Evolutionary conservation across 2,888 invertebrate genomes (phyloP), one percentile per base, ranked within the genome.

Genomic region (Endomychus coccineus): DNA sequence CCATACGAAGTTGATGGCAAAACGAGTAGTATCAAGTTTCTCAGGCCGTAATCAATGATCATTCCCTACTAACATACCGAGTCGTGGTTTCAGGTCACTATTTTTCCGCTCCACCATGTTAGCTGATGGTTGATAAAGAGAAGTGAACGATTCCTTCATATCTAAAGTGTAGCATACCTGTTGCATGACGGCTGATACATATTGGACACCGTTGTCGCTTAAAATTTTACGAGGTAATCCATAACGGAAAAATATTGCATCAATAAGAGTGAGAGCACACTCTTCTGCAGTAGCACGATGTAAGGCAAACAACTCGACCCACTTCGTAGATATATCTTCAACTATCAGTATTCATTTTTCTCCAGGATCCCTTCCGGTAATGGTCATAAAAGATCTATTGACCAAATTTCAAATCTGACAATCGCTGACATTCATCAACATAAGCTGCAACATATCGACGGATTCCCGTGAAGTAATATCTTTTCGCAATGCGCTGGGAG

Each of bases 191-290:
- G 31, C 46, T n/a, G 51, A 44, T 2, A 59, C 41, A 34, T 60
- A 61, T 44, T 53, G 59, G 22, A 49, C 16, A 3, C 55, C 63
- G 36, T 63, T 64, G 37, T 65, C 61, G 16, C 51, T 53, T 2
- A 54, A 51, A 1, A 65, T 29, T 28, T 52, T 29, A 2, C 60
- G 14, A 0, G 61, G 60, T 1, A 50, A 30, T 1, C 62, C 62
- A 42, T 53, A 61, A 1, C 61, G 45, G 1, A 55, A 42, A 12
- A 51, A 39, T 10, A 55, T 39, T 35, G 56, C 51, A 17, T 52
- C 42, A 5, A 56, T 44, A 16, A 56, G 38, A 3, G 23, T 34
- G n/a, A 27, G 21, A 1, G 52, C 52, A 34, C 53, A 52, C 9
- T 21, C 30, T 17, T 46, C 45, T 5, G 45, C 48, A 34, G 51